These are phyloP conservation scores for Drosophila subobscura DNA, from an alignment of 1,140 invertebrate species.

Conservation along the genomic window DNA sequence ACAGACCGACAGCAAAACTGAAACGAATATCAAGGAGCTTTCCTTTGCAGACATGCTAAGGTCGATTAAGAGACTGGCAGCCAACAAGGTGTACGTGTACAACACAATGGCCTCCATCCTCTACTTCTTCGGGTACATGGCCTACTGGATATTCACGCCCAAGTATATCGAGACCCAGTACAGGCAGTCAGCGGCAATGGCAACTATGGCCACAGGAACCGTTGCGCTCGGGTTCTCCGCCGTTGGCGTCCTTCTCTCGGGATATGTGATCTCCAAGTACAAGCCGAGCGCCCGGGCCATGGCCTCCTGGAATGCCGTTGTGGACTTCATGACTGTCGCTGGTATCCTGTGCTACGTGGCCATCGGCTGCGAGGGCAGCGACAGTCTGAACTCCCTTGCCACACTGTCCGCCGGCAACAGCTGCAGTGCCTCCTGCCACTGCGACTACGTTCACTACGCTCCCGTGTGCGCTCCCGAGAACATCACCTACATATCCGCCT, in stretches of 20 bases:
- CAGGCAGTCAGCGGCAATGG: conserved; percentile 88
- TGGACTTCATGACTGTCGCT: conserved; percentile 86
- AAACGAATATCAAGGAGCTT: conserved; percentile 17
- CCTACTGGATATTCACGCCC: conserved; percentile 90
- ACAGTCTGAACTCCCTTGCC: conserved; percentile 54
- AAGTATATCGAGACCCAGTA: conserved; percentile 91
- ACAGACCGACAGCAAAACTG: not conserved
- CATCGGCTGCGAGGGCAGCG: conserved; percentile 86
- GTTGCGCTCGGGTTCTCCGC: conserved; percentile 89
- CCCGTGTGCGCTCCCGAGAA: conserved; percentile 87
- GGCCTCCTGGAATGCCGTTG: conserved; percentile 89
- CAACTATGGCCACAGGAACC: conserved; percentile 87
- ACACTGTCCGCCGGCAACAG: conserved; percentile 28
- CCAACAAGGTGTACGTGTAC: conserved; percentile 87
- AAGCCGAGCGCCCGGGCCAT: conserved; percentile 88
- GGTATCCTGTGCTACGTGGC: conserved; percentile 88
- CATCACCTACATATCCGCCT: conserved; percentile 88
- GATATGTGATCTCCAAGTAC: conserved; percentile 87
- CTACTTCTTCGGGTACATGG: conserved; percentile 89
- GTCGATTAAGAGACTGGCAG: conserved; percentile 70
- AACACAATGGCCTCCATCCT: conserved; percentile 87
- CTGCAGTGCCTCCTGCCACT: conserved; percentile 87
- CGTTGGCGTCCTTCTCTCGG: conserved; percentile 88
- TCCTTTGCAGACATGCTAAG: conserved; percentile 58
- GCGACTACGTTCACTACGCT: conserved; percentile 88